These are phyloP conservation scores for Phaethon lepturus DNA, from an alignment of 2,113 vertebrate genomes.

Conservation along the genomic window DNA sequence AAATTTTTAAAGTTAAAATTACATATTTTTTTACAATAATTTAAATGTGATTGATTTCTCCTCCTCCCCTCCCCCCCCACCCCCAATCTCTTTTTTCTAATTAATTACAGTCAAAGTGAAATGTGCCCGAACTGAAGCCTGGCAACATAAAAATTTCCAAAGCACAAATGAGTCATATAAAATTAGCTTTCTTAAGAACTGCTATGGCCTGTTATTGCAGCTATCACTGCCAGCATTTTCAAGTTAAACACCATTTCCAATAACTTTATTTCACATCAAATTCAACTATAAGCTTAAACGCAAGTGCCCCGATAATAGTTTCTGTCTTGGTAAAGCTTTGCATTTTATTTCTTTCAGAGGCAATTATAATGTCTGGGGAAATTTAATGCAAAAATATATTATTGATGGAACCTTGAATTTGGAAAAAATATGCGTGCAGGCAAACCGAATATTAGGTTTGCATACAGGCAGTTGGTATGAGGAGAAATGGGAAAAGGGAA, in stretches of 20 bases:
- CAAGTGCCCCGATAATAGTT: background rate
- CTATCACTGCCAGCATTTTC: slow-evolving; percentile 43
- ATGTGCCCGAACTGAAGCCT: background rate
- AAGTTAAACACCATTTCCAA: slow-evolving; percentile 21
- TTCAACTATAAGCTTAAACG: background rate
- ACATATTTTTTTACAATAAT: background rate
- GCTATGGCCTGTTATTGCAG: slow-evolving; percentile 11
- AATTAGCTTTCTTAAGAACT: slow-evolving; percentile 42
- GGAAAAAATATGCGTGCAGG: background rate
- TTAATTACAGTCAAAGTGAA: background rate
- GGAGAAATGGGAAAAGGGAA: background rate
- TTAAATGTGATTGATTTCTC: background rate
- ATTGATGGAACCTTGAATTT: background rate
- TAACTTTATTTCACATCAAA: slow-evolving; percentile 15
- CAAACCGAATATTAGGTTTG: background rate
- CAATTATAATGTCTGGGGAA: background rate
- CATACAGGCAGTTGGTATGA: background rate
- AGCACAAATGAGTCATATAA: slow-evolving; percentile 32
- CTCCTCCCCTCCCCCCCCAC: no score
- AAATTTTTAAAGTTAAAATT: background rate
- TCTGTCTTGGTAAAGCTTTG: background rate
- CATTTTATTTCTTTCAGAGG: background rate
- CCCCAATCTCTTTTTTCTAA: no score
- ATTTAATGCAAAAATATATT: background rate
- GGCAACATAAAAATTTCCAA: background rate